Evolutionary conservation across 1,140 invertebrate species (phyloP), one percentile per base, ranked within the genome.

Genomic region (Eubasilissa regina): DNA sequence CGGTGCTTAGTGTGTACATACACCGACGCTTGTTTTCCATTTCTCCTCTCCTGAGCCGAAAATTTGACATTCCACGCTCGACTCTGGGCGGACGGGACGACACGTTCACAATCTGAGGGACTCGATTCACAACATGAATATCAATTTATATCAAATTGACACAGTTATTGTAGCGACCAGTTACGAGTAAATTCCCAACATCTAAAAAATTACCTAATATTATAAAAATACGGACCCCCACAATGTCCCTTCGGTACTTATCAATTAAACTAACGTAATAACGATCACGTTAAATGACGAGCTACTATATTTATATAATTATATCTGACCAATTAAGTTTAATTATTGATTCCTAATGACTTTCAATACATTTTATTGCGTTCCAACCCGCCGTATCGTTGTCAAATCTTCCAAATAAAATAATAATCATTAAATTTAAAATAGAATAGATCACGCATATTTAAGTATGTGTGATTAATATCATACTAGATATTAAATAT

Each of bases 131-230:
- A 58, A 56, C n/a, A 44, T 21, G 70, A 74, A 74, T 74, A 56
- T 56, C 70, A 74, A 74, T 74, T 55, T 17, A 12, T 44, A 11
- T n/a, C 70, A 56, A 74, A 44, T 74, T 74, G 70, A 74, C 70
- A 74, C 70, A 55, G 13, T 55, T 74, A 74, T 56, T 53, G 1
- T 35, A 35, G 25, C 25, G 25, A 1, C 1, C 6, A 35, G 1
- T 1, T 35, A 35, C 25, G 1, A 35, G 6, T 35, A 6, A 35
- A 35, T 35, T 35, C n/a, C 51, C 51, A 55, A 55, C 17, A 55
- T 13, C 51, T 13, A 55, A 7, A 15, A 56, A 56, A 4, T n/a
- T 56, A 56, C 7, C 17, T 56, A 10, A 56, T 15, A 15, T 56
- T 17, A 15, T 35, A 35, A 35, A 35, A 12, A 56, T 56, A 15